These are phyloP conservation scores for Sula dactylatra DNA, from an alignment of 2,113 vertebrate species.

Conservation along the genomic window DNA sequence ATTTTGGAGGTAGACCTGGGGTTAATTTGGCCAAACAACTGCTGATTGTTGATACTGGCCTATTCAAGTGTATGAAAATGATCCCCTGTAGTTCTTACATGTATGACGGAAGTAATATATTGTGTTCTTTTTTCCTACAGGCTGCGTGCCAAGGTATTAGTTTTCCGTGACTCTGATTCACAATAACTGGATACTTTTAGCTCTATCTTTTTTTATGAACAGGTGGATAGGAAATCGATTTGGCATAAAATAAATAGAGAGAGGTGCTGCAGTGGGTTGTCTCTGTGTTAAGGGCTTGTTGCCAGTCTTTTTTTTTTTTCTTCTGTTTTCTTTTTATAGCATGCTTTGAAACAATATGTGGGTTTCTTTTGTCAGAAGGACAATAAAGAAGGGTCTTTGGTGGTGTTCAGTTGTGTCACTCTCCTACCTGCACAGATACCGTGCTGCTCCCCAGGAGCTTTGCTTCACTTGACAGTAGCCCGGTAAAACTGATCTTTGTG, in stretches of 20 bases:
- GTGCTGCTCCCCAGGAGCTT: neutral
- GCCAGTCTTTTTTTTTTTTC: neutral
- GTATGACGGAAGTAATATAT: conserved; percentile 22
- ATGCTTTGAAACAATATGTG: neutral
- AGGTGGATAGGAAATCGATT: conserved; percentile 29
- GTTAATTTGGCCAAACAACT: conserved; percentile 49
- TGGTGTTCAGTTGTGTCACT: neutral
- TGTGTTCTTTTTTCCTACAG: conserved; percentile 34
- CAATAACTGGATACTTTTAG: conserved; percentile 9
- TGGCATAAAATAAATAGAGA: conserved; percentile 15
- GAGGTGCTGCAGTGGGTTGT: neutral
- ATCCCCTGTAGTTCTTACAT: conserved; percentile 3
- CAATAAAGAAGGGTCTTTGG: neutral
- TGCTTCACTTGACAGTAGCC: neutral
- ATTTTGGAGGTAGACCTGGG: conserved; percentile 41
- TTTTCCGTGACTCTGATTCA: neutral
- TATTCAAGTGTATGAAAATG: neutral
- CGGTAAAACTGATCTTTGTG: neutral
- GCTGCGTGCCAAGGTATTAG: neutral
- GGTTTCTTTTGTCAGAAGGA: neutral
- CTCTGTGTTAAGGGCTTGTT: neutral
- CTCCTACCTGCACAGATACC: neutral
- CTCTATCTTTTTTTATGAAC: neutral
- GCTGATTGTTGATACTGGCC: neutral
- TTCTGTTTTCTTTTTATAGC: neutral